Conservation (phyloP, 2,888 invertebrate species). For the Odiellus spinosus region DNA sequence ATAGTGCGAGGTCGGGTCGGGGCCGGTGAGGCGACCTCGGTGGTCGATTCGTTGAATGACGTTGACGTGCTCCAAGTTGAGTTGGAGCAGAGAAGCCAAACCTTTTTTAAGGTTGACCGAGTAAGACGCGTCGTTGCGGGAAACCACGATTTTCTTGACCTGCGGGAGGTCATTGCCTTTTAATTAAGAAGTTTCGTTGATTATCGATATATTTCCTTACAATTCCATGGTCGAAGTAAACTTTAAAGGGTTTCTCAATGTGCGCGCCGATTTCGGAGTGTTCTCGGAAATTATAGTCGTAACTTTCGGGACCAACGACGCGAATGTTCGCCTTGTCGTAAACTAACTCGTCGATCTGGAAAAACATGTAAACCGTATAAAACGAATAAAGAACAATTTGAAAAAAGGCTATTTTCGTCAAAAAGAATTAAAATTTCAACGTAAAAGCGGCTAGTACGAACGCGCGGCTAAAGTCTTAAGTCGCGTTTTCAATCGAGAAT, state of each 20-base stretch:
- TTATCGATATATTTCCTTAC: conserved; percentile 15
- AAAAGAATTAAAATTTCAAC: too few relatives aligned
- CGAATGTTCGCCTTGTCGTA: too few relatives aligned
- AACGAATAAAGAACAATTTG: too few relatives aligned
- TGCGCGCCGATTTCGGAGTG: neutral
- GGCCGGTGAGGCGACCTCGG: conserved; percentile 7
- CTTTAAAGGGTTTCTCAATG: conserved; percentile 11
- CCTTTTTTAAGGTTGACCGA: conserved; percentile 33
- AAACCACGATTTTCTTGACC: conserved; percentile 22
- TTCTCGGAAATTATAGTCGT: too few relatives aligned
- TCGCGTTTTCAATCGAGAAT: too few relatives aligned
- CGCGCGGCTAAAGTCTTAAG: too few relatives aligned
- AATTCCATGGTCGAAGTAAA: conserved; percentile 11
- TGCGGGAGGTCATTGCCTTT: conserved; percentile 21
- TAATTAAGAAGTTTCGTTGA: conserved; percentile 15
- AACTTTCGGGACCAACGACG: too few relatives aligned
- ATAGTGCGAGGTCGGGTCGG: conserved; percentile 10
- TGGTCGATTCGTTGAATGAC: conserved; percentile 4
- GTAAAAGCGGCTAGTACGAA: too few relatives aligned
- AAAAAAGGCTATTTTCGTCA: too few relatives aligned
- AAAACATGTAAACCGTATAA: neutral
- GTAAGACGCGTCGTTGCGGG: conserved; percentile 26
- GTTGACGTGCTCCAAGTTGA: conserved; percentile 24
- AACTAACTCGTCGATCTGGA: neutral
- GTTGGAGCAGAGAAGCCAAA: conserved; percentile 25